Percentiles rank a stretch among this genome's conserved stretches.
Evolutionary conservation across 2,797 vertebrate genomes (phyloP).

Genomic region (Sebastes ruberrimus): DNA sequence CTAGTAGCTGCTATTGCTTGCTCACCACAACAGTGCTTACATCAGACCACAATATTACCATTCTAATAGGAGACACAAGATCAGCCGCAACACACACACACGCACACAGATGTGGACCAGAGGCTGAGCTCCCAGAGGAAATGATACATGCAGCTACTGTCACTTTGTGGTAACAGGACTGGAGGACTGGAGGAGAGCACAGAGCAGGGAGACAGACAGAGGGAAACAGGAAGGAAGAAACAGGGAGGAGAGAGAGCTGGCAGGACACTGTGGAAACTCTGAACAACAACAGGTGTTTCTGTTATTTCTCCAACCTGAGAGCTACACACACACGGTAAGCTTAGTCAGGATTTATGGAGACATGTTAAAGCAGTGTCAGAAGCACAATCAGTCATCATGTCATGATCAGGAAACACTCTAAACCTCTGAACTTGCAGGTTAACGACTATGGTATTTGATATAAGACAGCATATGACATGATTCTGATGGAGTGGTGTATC

Average conservation of each 20-base stretch:
- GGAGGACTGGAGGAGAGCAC: neutral
- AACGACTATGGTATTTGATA: neutral
- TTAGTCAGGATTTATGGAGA: neutral
- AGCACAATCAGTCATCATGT: neutral
- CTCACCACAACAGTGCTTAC: slow-evolving; percentile 40
- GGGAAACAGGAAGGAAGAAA: neutral
- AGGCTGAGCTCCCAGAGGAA: slow-evolving; percentile 49
- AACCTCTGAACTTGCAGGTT: neutral
- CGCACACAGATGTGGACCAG: slow-evolving; percentile 49
- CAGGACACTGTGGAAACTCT: slow-evolving; percentile 59
- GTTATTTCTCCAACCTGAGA: slow-evolving; percentile 34
- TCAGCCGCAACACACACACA: slow-evolving; percentile 24
- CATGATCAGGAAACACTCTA: neutral
- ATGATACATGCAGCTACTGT: slow-evolving; percentile 44
- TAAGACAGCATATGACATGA: neutral
- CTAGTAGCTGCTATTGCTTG: slow-evolving; percentile 2
- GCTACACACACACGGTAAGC: neutral
- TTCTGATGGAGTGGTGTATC: neutral
- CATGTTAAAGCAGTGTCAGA: neutral
- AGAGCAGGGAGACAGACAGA: neutral
- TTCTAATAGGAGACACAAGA: slow-evolving; percentile 33
- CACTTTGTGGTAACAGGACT: slow-evolving; percentile 10
- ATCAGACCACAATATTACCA: slow-evolving; percentile 41
- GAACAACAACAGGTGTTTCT: slow-evolving; percentile 65
- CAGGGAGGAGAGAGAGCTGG: slow-evolving; percentile 23